These are phyloP conservation scores for Stenichneumon culpator DNA, from an alignment of 2,888 invertebrate species.

Conservation along the genomic window DNA sequence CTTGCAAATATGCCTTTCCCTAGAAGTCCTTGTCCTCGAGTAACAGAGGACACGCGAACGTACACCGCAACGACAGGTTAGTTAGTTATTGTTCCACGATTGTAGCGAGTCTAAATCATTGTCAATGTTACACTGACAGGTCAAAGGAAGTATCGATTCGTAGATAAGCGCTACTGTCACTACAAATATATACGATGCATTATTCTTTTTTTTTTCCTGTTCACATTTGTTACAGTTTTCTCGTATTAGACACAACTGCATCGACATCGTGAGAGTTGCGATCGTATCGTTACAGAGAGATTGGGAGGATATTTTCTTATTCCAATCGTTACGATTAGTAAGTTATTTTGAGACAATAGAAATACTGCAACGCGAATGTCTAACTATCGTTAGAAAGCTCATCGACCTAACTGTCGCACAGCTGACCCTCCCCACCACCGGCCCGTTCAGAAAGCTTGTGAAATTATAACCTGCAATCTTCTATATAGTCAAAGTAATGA, in stretches of 20 bases:
- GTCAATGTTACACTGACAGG: background rate
- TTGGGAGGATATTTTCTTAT: background rate
- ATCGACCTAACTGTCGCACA: conserved; percentile 57
- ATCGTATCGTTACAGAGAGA: background rate
- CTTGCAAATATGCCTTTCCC: background rate
- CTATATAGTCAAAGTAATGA: conserved; percentile 3
- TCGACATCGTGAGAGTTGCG: background rate
- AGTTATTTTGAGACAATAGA: background rate
- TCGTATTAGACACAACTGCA: background rate
- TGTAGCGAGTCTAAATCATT: background rate
- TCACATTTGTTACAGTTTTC: background rate
- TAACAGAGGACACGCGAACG: background rate
- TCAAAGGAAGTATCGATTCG: background rate
- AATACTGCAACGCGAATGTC: conserved; percentile 9
- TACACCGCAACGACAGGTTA: background rate
- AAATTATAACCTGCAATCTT: conserved; percentile 54
- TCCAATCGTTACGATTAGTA: background rate
- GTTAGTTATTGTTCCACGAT: conserved; percentile 25
- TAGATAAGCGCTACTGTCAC: background rate
- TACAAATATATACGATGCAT: too few species aligned
- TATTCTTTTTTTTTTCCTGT: background rate
- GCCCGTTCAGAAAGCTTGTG: conserved; percentile 31
- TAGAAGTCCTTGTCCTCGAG: conserved; percentile 5
- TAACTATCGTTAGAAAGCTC: conserved; percentile 40
- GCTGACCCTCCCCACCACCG: conserved; percentile 40